These are phyloP conservation scores for Gastracanthus pulcherrimus DNA, from an alignment of 2,888 invertebrate genomes.

Conservation along the genomic window DNA sequence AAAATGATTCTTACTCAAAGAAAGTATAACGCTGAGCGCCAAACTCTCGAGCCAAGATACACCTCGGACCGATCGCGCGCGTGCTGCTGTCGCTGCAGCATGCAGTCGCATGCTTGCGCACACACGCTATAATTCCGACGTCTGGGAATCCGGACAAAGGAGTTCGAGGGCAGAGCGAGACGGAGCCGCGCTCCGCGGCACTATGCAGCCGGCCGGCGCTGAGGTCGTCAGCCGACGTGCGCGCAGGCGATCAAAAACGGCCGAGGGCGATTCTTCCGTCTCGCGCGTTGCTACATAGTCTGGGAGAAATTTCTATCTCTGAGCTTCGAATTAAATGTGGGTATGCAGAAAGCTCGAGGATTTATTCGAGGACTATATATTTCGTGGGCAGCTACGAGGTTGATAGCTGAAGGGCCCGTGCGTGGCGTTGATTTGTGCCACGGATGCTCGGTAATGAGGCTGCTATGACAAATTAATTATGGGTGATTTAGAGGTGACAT, in stretches of 20 bases:
- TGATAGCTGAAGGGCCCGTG: neutral
- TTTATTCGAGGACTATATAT: neutral
- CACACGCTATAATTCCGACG: slow-evolving; percentile 56
- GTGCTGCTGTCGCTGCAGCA: neutral
- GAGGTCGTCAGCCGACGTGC: slow-evolving; percentile 68
- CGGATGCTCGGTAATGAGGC: neutral
- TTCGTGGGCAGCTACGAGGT: neutral
- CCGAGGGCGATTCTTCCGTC: neutral
- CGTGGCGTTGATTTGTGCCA: neutral
- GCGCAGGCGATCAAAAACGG: neutral
- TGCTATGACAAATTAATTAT: neutral
- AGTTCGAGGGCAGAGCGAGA: slow-evolving; percentile 58
- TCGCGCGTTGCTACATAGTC: no score
- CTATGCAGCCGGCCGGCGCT: no score
- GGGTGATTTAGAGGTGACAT: neutral
- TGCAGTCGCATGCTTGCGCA: neutral
- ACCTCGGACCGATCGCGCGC: neutral
- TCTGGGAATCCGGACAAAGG: slow-evolving; percentile 70
- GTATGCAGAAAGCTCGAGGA: no score
- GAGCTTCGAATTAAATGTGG: neutral
- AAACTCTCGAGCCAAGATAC: neutral
- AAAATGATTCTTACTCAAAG: neutral
- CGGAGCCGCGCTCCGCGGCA: slow-evolving; percentile 44
- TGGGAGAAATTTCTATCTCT: neutral
- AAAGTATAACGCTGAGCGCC: neutral